phyloP scores from a whole-genome alignment of 2,888 invertebrate genomes.

The Argynnis bischoffii region DNA sequence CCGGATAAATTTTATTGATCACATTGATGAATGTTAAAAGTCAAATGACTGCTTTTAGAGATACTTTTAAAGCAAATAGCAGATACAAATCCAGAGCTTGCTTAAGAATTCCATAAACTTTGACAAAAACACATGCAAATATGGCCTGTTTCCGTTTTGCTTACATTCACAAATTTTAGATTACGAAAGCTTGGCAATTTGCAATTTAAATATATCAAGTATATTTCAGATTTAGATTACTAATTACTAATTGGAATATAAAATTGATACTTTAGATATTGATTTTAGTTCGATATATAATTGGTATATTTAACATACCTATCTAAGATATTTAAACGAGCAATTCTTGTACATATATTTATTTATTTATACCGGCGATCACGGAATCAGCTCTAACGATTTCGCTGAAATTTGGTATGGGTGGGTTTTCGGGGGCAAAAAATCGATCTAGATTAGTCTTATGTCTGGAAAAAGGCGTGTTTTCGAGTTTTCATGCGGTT shows the following conservation, averaged over 20 bases:
- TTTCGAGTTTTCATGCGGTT: too few relatives aligned
- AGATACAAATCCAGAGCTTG: conserved; percentile 17
- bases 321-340: not conserved
- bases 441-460: too few relatives aligned
- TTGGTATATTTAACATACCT: not conserved
- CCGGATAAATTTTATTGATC: conserved; percentile 3
- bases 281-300: not conserved
- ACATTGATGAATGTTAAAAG: not conserved
- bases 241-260: not conserved
- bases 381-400: too few relatives aligned
- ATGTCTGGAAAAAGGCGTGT: too few relatives aligned
- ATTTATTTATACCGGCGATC: too few relatives aligned
- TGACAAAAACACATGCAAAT: conserved; percentile 29
- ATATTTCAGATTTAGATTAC: not conserved
- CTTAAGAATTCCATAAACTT: conserved; percentile 26
- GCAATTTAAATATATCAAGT: conserved; percentile 22
- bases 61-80: not conserved
- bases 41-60: not conserved
- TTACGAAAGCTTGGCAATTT: conserved; percentile 19
- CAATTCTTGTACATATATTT: not conserved
- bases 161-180: conserved; percentile 7
- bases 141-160: conserved; percentile 15
- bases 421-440: too few relatives aligned
- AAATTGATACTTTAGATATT: not conserved
- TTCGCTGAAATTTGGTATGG: too few relatives aligned